A percentile compares a stretch with the other conserved stretches of the same genome.
Conservation (phyloP, 1,140 invertebrate genomes). For the Pachypsylla venusta region DNA sequence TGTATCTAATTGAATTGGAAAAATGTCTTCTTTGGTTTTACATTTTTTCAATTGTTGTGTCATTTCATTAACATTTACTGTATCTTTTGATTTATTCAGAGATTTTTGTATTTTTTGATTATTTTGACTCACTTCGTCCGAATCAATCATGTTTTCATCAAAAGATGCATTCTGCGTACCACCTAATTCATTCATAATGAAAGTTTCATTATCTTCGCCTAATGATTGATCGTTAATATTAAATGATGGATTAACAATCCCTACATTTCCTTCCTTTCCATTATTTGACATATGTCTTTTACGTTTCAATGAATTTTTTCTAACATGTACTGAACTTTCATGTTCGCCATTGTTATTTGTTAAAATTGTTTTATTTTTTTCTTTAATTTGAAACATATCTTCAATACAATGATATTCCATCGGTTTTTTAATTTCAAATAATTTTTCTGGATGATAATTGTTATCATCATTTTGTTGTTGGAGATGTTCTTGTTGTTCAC, state of each 20-base stretch:
- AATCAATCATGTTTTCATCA: too few species aligned
- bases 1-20: background rate
- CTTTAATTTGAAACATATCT: background rate
- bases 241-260: constrained; percentile 2
- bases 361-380: background rate
- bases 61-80: too few species aligned
- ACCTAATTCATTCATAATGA: background rate
- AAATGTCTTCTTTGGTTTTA: background rate
- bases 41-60: background rate
- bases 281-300: background rate
- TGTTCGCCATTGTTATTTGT: background rate
- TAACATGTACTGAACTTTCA: background rate
- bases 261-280: background rate
- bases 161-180: background rate
- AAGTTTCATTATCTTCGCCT: background rate
- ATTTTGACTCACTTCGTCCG: too few species aligned
- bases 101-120: too few species aligned
- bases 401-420: background rate
- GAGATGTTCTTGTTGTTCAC: too few species aligned
- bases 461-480: too few species aligned
- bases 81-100: too few species aligned
- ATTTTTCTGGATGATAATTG: background rate
- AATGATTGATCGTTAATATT: background rate
- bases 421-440: constrained; percentile 7
- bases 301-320: background rate